Conservation (phyloP, 2,888 invertebrate species). For the Idaea aversata region DNA sequence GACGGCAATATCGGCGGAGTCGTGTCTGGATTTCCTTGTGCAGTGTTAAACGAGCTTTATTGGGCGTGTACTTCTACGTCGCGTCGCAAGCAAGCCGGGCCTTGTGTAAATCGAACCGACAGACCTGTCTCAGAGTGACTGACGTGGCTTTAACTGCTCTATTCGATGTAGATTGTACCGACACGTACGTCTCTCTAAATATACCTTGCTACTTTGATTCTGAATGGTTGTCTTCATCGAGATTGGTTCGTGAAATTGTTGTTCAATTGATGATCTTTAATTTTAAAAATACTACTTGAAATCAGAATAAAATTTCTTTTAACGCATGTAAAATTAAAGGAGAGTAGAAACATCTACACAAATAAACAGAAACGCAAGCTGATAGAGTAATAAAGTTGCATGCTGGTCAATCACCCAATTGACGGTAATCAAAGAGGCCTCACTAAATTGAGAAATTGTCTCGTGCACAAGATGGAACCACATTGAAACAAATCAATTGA, state of each 20-base stretch:
- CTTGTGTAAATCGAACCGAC: slow-evolving; percentile 71
- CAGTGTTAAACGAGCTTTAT: slow-evolving; percentile 65
- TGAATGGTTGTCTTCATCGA: slow-evolving; percentile 11
- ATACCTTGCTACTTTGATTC: slow-evolving; percentile 16
- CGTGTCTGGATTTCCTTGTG: slow-evolving; percentile 51
- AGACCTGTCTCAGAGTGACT: slow-evolving; percentile 64
- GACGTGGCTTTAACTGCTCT: slow-evolving; percentile 60
- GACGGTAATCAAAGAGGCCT: background rate
- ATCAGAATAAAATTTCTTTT: too few species aligned
- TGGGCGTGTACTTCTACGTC: slow-evolving; percentile 57
- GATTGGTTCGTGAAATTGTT: background rate
- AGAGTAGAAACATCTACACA: background rate
- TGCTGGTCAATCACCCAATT: background rate
- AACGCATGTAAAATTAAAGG: too few species aligned
- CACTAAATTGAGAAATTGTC: background rate
- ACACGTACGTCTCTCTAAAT: slow-evolving; percentile 13
- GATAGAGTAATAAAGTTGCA: background rate
- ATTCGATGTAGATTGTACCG: slow-evolving; percentile 53
- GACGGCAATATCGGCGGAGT: slow-evolving; percentile 42
- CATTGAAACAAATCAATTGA: background rate
- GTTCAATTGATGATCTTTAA: background rate
- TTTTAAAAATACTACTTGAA: too few species aligned
- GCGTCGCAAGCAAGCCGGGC: slow-evolving; percentile 47
- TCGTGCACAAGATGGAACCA: background rate
- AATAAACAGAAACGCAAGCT: background rate